phyloP scores from a whole-genome alignment of 2,888 invertebrate species.

The Spilosoma lubricipeda region DNA sequence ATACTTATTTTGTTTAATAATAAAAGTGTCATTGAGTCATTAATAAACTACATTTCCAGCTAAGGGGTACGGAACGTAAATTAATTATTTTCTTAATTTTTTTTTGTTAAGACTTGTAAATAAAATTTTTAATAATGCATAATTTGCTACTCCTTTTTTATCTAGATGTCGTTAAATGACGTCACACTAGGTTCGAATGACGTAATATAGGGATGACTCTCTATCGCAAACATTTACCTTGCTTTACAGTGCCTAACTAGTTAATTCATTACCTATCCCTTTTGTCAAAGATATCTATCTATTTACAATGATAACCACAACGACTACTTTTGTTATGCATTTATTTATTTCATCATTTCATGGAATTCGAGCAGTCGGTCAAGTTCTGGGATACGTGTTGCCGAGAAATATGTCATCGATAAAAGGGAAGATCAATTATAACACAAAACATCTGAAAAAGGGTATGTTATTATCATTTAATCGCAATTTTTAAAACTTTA shows the following conservation, averaged over 20 bases:
- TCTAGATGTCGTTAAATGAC: not conserved
- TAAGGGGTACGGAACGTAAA: too few species aligned
- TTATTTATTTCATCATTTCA: constrained; percentile 37
- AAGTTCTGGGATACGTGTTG: constrained; percentile 63
- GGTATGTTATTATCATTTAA: constrained; percentile 58
- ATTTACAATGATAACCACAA: constrained; percentile 8
- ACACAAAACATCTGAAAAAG: constrained; percentile 75
- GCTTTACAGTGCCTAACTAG: not conserved
- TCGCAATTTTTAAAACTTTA: not conserved
- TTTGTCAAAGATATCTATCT: not conserved
- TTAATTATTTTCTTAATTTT: too few species aligned
- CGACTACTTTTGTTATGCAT: constrained; percentile 4
- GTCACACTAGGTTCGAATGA: not conserved
- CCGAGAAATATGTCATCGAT: constrained; percentile 39
- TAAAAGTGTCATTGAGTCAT: not conserved
- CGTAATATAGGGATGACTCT: not conserved
- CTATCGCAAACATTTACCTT: not conserved
- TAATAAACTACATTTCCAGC: too few species aligned
- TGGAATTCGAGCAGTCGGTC: constrained; percentile 56
- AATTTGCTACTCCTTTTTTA: too few species aligned
- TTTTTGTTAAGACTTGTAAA: too few species aligned
- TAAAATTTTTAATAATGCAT: too few species aligned
- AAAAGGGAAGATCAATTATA: constrained; percentile 66
- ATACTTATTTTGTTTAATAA: not conserved
- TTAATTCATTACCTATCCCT: not conserved